Base-by-base conservation (phyloP, 1,140 invertebrate species). In the Matsumurasca onukii region DNA sequence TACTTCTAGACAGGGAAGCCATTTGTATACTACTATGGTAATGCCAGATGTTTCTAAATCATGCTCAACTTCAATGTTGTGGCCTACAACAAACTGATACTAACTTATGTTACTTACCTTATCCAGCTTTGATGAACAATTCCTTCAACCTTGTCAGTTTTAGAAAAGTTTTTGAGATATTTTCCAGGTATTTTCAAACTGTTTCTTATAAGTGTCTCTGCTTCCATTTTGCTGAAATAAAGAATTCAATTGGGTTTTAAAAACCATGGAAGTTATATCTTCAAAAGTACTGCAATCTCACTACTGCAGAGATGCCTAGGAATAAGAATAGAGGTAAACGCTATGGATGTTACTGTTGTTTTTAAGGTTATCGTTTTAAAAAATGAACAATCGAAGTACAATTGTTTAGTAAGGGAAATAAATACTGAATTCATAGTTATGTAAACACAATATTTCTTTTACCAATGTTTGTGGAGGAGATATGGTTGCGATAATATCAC, bases 61-160 rank as follows among this genome's bases (percentile, higher is more conserved):
- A 3, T 52, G 20, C 3, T 15, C 3, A 20, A 25, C 17, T 62
- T 64, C 48, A 64, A 57, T 39, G 52, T 65, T 55, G 0, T 62
- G 67, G 70, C 15, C 17, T 61, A 45, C 31, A 51, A 48, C n/a
- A 49, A 3, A 39, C 66, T 25, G 45, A 66, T 61, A 62, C 30
- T 67, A 45, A 34, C 48, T 39, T 1, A 67, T 66, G 55, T 69
- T 49, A 74, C 72, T 73, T 83, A 85, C 78, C 86, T 86, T 67
- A 90, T 77, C 88, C 88, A 90, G 69, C 77, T 80, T 75, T 84
- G 85, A 75, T 89, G 86, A 66, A 89, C 87, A 69, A 88, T 82
- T 52, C 86, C 81, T 70, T 84, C 78, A 75, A 83, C 88, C 72
- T 85, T 78, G 49, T 84, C 80, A 39, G 82, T 73, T 68, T 80